A percentile compares a stretch with the other conserved stretches of the same genome.
Conservation (phyloP, 1,140 invertebrate genomes). For the Pseudomyrmex sp. region DNA sequence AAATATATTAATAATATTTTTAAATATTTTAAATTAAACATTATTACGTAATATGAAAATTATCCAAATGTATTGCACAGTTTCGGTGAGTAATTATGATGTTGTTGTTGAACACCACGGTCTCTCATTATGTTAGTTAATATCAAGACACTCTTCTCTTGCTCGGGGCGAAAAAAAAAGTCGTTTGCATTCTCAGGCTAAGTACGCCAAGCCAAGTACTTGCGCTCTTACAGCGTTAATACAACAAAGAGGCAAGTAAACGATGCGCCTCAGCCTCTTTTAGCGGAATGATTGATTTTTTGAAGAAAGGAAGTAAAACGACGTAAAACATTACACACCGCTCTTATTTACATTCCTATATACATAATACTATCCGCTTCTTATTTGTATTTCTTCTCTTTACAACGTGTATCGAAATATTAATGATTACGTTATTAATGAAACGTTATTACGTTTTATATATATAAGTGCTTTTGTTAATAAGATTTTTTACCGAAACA, state of each 20-base stretch:
- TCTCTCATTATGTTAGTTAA: conserved; percentile 28
- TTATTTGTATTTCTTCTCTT: too few relatives aligned
- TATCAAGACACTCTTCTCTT: conserved; percentile 19
- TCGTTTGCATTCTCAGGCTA: conserved; percentile 22
- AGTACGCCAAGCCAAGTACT: conserved; percentile 8
- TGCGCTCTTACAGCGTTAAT: background rate
- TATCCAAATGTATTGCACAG: background rate
- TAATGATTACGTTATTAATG: too few relatives aligned
- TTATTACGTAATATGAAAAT: background rate
- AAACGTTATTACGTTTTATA: too few relatives aligned
- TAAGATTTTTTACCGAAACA: too few relatives aligned
- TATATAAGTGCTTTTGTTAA: too few relatives aligned
- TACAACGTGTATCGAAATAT: too few relatives aligned
- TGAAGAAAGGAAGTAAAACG: background rate
- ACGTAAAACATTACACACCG: background rate
- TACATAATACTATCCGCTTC: too few relatives aligned
- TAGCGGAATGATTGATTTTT: conserved; percentile 15
- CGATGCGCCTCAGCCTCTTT: background rate
- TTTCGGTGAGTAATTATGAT: background rate
- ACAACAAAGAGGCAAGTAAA: conserved; percentile 21
- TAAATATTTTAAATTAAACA: too few relatives aligned
- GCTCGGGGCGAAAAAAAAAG: conserved; percentile 25
- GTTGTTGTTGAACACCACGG: background rate
- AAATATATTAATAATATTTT: too few relatives aligned
- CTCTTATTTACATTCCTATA: too few relatives aligned